Base-by-base conservation (phyloP, 2,888 invertebrate genomes). In the Gisinianus flammeolus region DNA sequence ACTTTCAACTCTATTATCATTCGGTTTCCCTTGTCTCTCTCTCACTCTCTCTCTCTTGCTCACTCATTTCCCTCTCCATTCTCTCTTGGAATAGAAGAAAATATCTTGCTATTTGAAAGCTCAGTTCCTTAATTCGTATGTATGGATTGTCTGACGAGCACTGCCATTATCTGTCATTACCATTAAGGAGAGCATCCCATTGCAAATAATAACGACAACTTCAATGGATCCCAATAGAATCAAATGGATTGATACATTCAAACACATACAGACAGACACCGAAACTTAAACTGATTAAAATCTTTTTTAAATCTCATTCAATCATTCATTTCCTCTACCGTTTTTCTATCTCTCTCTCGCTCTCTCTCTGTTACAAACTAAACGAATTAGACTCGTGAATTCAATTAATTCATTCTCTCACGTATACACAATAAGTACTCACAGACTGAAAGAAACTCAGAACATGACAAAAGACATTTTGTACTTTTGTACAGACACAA, bases 231-330 rank as follows among this genome's bases (percentile, higher is more conserved):
- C 66, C 76, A 76, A 76, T 78, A 73, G 56, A 73, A 56, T 78
- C 73, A 78, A 78, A 78, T 78, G 77, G 73, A 52, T 77, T 71
- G 64, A 58, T 19, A 66, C 66, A 66, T 16, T 31, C 31, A 66
- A 4, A n/a, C 4, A 30, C 12, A 30, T 19, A 58, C 30, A 72
- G 6, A 54, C 52, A 24, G 26, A 28, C 31, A 66, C 66, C 28
- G 72, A 44, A 69, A 69, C 71, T 74, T 64, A 74, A 74, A 64
- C 33, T 76, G 66, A 76, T 76, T 76, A 72, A 76, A 76, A 69
- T 76, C 76, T 54, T 70, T 76, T 76, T 70, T 69, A 77, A 77
- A 72, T 71, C 77, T 58, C 70, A 71, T 70, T 70, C 69, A 56
- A 76, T 70, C 76, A 70, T 24, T 77, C 76, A 79, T 76, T 67